Evolutionary conservation across 1,140 invertebrate genomes (phyloP).

Genomic region (Leguminivora glycinivorella): DNA sequence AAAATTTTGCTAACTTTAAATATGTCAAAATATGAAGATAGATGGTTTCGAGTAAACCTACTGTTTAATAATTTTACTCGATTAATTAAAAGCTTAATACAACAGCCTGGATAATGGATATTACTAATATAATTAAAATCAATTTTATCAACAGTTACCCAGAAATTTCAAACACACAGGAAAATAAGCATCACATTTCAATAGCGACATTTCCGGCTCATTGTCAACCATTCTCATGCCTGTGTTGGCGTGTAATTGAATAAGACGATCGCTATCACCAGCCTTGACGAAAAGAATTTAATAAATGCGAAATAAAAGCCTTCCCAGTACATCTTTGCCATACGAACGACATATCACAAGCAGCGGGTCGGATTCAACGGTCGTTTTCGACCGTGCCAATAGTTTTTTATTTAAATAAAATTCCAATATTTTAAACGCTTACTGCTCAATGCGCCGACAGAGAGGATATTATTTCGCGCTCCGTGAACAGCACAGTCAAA

Average conservation of each 20-base stretch:
- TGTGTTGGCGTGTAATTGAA: slow-evolving; percentile 65
- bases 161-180: slow-evolving; percentile 31
- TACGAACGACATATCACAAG: slow-evolving; percentile 34
- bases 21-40: no score
- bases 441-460: slow-evolving; percentile 40
- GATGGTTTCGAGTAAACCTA: no score
- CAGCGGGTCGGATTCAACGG: slow-evolving; percentile 31
- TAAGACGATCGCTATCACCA: slow-evolving; percentile 62
- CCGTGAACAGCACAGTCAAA: slow-evolving; percentile 34
- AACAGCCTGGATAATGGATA: not conserved
- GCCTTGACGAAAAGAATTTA: slow-evolving; percentile 63
- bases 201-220: slow-evolving; percentile 50
- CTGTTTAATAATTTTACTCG: no score
- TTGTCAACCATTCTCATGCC: slow-evolving; percentile 63
- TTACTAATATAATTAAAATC: not conserved
- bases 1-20: no score
- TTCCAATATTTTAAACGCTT: slow-evolving; percentile 49
- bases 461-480: slow-evolving; percentile 40
- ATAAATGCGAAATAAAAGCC: slow-evolving; percentile 53
- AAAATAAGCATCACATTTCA: slow-evolving; percentile 58
- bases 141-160: not conserved
- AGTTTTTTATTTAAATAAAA: slow-evolving; percentile 55
- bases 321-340: slow-evolving; percentile 33
- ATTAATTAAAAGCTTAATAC: no score
- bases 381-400: slow-evolving; percentile 31